Percentiles rank a stretch among this genome's conserved stretches.
Conservation (phyloP, 92 coral and sea anemone genomes). For the Micromussa lordhowensis region DNA sequence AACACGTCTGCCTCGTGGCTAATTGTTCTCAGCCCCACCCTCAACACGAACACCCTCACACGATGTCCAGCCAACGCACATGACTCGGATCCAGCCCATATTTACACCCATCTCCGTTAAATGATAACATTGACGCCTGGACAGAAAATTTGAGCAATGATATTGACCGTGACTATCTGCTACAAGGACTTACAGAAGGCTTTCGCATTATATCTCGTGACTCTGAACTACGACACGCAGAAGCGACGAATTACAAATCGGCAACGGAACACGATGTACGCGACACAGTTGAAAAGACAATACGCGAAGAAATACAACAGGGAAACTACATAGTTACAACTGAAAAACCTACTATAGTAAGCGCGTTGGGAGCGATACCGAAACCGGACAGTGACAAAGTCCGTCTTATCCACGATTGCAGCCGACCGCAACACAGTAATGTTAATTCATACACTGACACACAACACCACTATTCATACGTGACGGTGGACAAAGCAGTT, state of each 20-base stretch:
- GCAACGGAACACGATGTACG: constrained; percentile 24
- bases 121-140: no score
- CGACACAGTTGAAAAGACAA: constrained; percentile 6
- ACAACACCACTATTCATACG: constrained; percentile 26
- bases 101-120: no score
- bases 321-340: constrained; percentile 8
- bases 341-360: constrained; percentile 25
- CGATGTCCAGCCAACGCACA: no score
- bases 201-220: constrained; percentile 7
- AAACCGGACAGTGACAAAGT: background rate
- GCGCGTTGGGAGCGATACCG: constrained; percentile 4
- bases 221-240: background rate
- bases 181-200: background rate
- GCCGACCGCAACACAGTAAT: background rate
- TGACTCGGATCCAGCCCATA: no score
- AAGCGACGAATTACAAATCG: constrained; percentile 37
- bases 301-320: constrained; percentile 10
- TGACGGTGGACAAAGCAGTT: constrained; percentile 28
- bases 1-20: no score
- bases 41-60: no score
- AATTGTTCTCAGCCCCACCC: no score
- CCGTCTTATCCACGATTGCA: constrained; percentile 6
- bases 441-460: background rate
- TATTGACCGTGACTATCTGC: constrained; percentile 8
- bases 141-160: no score